A percentile compares a stretch with the other conserved stretches of the same genome.
phyloP scores from a whole-genome alignment of 2,888 invertebrate species.

The Lithosia quadra region DNA sequence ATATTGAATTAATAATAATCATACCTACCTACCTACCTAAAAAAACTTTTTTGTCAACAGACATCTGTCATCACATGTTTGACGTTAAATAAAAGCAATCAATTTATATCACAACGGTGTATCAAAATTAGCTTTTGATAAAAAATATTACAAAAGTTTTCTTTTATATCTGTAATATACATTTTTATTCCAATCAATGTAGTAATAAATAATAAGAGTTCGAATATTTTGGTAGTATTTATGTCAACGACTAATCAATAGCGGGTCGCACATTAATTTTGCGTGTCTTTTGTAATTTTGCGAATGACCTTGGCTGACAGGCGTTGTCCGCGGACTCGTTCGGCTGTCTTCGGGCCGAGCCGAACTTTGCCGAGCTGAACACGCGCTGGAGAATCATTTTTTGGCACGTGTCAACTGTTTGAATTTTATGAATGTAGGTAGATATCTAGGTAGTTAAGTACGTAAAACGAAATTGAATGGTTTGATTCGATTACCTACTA shows the following conservation, averaged over 20 bases:
- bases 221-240: not conserved
- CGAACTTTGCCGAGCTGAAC: conserved; percentile 20
- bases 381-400: not conserved
- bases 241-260: conserved; percentile 20
- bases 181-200: not conserved
- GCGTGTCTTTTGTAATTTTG: conserved; percentile 11
- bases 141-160: not conserved
- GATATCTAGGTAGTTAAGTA: too few species aligned
- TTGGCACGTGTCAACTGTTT: not conserved
- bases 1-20: not conserved
- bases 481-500: too few species aligned
- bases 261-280: conserved; percentile 19
- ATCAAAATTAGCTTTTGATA: conserved; percentile 20
- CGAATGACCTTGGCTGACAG: conserved; percentile 22
- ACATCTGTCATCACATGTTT: conserved; percentile 36
- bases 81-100: conserved; percentile 24
- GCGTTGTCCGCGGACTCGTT: conserved; percentile 16
- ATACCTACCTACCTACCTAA: too few species aligned
- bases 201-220: conserved; percentile 8
- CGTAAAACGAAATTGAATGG: too few species aligned
- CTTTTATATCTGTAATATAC: not conserved
- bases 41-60: conserved; percentile 16
- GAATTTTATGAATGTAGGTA: too few species aligned
- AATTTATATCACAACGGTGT: conserved; percentile 32
- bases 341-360: conserved; percentile 27